These are phyloP conservation scores for Seladonia tumulorum DNA, from an alignment of 2,888 invertebrate species.

Conservation along the genomic window DNA sequence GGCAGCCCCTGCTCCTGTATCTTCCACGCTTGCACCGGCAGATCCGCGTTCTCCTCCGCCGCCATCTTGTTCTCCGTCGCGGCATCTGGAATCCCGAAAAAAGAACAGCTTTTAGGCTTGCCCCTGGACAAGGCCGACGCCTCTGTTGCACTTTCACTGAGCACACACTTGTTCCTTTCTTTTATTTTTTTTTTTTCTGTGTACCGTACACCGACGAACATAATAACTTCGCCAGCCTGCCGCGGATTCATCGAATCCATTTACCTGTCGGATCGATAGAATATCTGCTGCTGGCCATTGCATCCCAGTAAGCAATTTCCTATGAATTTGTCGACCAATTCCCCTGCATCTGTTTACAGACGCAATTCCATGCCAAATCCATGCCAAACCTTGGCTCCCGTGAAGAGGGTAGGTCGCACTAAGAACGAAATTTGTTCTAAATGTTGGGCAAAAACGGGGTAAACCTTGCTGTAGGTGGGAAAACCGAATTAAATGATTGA, in stretches of 20 bases:
- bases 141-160: slow-evolving; percentile 43
- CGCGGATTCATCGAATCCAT: neutral
- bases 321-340: neutral
- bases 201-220: neutral
- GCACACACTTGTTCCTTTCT: slow-evolving; percentile 31
- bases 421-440: too few relatives aligned
- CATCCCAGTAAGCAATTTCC: neutral
- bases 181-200: slow-evolving; percentile 13
- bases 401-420: too few relatives aligned
- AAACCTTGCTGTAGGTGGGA: too few relatives aligned
- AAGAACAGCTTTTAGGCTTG: slow-evolving; percentile 75
- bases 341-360: too few relatives aligned
- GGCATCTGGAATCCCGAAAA: slow-evolving; percentile 76
- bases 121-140: slow-evolving; percentile 42
- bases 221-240: neutral
- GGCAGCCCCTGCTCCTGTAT: slow-evolving; percentile 64
- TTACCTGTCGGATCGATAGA: too few relatives aligned
- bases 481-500: too few relatives aligned
- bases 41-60: slow-evolving; percentile 70
- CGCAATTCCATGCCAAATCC: too few relatives aligned
- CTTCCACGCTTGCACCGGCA: slow-evolving; percentile 75
- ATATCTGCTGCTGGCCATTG: neutral
- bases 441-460: too few relatives aligned
- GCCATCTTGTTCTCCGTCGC: slow-evolving; percentile 18
- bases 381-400: too few relatives aligned